phyloP scores from a whole-genome alignment of 2,888 invertebrate species.

The Epinotia brunnichana region DNA sequence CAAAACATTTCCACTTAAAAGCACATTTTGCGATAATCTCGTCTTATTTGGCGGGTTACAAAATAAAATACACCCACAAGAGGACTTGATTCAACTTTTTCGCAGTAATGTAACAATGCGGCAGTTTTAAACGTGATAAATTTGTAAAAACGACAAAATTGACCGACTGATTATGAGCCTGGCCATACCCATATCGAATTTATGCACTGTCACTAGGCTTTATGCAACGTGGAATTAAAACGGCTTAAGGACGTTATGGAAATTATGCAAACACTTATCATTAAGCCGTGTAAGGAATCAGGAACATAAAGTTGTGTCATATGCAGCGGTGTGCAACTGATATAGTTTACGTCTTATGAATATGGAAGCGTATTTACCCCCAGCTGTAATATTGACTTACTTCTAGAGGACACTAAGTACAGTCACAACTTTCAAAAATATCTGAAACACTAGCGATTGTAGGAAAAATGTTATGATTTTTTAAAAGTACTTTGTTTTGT shows the following conservation, averaged over 20 bases:
- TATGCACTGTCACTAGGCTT: constrained; percentile 13
- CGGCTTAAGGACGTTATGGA: constrained; percentile 34
- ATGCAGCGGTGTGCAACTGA: constrained; percentile 17
- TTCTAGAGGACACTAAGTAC: not conserved
- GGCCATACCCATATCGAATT: constrained; percentile 21
- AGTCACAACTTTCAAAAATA: not conserved
- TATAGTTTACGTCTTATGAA: constrained; percentile 17
- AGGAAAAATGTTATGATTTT: not conserved
- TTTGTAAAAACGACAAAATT: constrained; percentile 10
- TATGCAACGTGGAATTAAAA: constrained; percentile 25
- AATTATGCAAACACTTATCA: constrained; percentile 33
- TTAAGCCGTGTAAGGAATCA: constrained; percentile 34
- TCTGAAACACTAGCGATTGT: not conserved
- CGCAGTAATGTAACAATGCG: constrained; percentile 20
- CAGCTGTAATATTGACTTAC: not conserved
- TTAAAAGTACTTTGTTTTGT: not conserved
- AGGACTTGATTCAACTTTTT: constrained; percentile 2
- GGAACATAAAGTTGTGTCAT: constrained; percentile 33
- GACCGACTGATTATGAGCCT: constrained; percentile 4
- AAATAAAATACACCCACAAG: constrained; percentile 18
- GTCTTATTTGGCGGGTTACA: constrained; percentile 20
- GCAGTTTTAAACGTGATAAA: not conserved
- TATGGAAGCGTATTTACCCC: constrained; percentile 10
- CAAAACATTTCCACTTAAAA: constrained; percentile 36
- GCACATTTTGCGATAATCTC: constrained; percentile 21